A percentile compares a stretch with the other conserved stretches of the same genome.
phyloP scores from a whole-genome alignment of 2,113 vertebrate genomes.

The Puffinus mauretanicus region DNA sequence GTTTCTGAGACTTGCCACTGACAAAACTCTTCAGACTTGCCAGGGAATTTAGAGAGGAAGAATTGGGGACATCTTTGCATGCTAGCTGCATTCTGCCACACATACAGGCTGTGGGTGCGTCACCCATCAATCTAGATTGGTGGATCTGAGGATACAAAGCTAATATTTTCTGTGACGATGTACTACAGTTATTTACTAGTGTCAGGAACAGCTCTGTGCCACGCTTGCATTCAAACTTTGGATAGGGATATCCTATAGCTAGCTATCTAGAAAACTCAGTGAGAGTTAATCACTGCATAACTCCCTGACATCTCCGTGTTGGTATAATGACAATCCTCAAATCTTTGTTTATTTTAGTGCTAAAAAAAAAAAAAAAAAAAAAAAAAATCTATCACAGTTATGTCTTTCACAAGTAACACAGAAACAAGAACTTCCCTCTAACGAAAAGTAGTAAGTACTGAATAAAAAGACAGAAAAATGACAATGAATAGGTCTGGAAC shows the following conservation, averaged over 20 bases:
- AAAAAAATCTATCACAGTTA: not conserved
- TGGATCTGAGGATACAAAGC: conserved; percentile 60
- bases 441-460: not conserved
- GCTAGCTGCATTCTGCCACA: not conserved
- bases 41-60: not conserved
- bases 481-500: not conserved
- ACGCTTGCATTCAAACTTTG: not conserved
- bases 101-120: not conserved
- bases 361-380: no score
- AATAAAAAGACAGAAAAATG: conserved; percentile 29
- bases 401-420: not conserved
- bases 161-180: not conserved
- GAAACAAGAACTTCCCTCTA: not conserved
- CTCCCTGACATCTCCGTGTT: not conserved
- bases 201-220: not conserved
- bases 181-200: not conserved
- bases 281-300: not conserved
- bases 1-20: not conserved
- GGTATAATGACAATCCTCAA: not conserved
- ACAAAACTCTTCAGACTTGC: not conserved
- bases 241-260: not conserved
- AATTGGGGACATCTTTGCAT: not conserved
- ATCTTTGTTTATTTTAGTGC: not conserved
- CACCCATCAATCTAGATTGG: conserved; percentile 23
- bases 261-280: not conserved